Evolutionary conservation across 2,888 invertebrate genomes (phyloP).

Genomic region (Liodrosophila aerea): DNA sequence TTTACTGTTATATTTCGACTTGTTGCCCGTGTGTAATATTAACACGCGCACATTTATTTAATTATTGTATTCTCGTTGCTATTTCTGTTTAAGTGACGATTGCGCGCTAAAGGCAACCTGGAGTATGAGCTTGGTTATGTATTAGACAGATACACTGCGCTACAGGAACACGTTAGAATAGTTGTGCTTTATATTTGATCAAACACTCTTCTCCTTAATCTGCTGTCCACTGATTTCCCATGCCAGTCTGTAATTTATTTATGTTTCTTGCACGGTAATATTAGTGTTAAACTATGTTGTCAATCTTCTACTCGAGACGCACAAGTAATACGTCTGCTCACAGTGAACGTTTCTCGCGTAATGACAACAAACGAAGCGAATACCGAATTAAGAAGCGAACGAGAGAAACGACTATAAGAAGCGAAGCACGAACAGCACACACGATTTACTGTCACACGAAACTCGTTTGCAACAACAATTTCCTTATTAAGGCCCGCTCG

Average conservation of each 20-base stretch:
- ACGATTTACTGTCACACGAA: neutral
- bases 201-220: too few relatives aligned
- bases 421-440: slow-evolving; percentile 9
- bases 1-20: slow-evolving; percentile 53
- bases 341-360: slow-evolving; percentile 50
- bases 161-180: slow-evolving; percentile 9
- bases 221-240: slow-evolving; percentile 28
- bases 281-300: slow-evolving; percentile 31
- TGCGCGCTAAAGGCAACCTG: slow-evolving; percentile 29
- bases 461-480: slow-evolving; percentile 3
- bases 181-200: neutral
- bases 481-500: too few relatives aligned
- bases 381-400: slow-evolving; percentile 37
- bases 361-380: slow-evolving; percentile 49
- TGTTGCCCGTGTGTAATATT: slow-evolving; percentile 49
- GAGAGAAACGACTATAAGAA: neutral
- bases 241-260: slow-evolving; percentile 26
- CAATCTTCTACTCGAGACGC: slow-evolving; percentile 9
- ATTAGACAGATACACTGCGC: slow-evolving; percentile 18
- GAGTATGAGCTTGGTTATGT: slow-evolving; percentile 27
- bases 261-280: slow-evolving; percentile 14
- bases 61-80: slow-evolving; percentile 40
- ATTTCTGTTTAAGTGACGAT: slow-evolving; percentile 26
- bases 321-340: slow-evolving; percentile 30
- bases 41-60: slow-evolving; percentile 57